phyloP scores from a whole-genome alignment of 2,797 vertebrate genomes.

The Onychomys leucogaster region DNA sequence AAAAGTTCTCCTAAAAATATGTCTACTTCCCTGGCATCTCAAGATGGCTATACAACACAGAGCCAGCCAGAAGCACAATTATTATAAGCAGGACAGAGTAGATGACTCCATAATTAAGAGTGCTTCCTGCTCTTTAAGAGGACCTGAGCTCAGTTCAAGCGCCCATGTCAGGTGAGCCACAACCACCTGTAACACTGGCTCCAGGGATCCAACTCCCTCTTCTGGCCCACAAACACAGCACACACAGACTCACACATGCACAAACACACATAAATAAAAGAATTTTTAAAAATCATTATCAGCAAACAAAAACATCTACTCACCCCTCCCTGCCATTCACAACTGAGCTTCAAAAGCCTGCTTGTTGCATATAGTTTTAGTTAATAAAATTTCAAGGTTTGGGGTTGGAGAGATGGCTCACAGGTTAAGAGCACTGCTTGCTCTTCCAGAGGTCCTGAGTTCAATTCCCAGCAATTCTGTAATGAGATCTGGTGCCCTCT shows the following conservation, averaged over 20 bases:
- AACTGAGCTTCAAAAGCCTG: not conserved
- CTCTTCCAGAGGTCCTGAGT: too few species aligned
- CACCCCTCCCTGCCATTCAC: not conserved
- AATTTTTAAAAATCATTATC: not conserved
- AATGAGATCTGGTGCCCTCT: too few species aligned
- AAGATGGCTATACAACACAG: not conserved
- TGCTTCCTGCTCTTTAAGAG: not conserved
- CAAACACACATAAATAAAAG: not conserved
- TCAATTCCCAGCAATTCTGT: too few species aligned
- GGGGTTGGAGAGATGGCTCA: too few species aligned
- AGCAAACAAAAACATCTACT: not conserved
- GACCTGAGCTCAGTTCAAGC: not conserved
- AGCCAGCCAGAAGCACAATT: not conserved
- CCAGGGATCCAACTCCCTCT: not conserved
- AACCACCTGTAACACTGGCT: not conserved
- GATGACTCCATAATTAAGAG: not conserved
- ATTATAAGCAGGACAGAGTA: not conserved
- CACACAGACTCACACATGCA: not conserved
- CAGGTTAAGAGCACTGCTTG: too few species aligned
- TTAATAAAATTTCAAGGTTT: not conserved
- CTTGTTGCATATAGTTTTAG: not conserved
- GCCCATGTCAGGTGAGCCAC: not conserved
- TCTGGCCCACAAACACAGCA: not conserved
- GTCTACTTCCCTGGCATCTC: not conserved
- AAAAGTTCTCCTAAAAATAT: not conserved